Evolutionary conservation across 2,888 invertebrate genomes (phyloP), one percentile per base, ranked within the genome.

Genomic region (Parnassius mnemosyne): DNA sequence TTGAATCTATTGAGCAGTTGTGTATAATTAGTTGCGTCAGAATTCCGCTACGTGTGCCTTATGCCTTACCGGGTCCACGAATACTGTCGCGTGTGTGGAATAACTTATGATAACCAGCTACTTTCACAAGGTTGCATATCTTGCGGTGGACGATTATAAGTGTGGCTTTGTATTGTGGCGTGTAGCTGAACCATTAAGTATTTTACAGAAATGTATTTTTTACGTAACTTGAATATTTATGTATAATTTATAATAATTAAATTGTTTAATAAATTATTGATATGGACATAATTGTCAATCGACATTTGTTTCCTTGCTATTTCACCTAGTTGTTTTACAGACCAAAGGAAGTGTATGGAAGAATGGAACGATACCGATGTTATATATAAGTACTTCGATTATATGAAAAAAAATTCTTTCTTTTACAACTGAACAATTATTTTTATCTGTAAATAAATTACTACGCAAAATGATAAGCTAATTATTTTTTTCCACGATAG

Each of bases 11-110:
- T 79, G 80, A 81, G 75, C 76, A 76, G 81, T 83, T 80, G 77
- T 81, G 81, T 82, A 83, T 86, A 87, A 88, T 88, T 83, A 85
- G 85, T 90, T 89, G 83, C 90, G 84, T 90, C 89, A 89, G 77
- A 81, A 69, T 79, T 79, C 81, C 81, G 83, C 81, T 85, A 84
- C 76, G 79, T 80, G 68, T 60, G 67, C 64, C 64, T 68, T 64
- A 79, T 82, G 81, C 78, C 79, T 74, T 84, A 86, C 84, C 80
- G 79, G 80, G 76, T 77, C 76, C 72, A 76, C 74, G 71, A 71
- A 70, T 76, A 71, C 69, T 66, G 73, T 81, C 77, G 80, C 84
- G 88, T 85, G 89, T 76, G 74, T 75, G 66, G 90, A 88, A 89
- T 89, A 82, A 77, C 76, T 85, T 82, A 85, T 79, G 71, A 72